Conservation (phyloP, 2,888 invertebrate genomes). For the Limenitis camilla region DNA sequence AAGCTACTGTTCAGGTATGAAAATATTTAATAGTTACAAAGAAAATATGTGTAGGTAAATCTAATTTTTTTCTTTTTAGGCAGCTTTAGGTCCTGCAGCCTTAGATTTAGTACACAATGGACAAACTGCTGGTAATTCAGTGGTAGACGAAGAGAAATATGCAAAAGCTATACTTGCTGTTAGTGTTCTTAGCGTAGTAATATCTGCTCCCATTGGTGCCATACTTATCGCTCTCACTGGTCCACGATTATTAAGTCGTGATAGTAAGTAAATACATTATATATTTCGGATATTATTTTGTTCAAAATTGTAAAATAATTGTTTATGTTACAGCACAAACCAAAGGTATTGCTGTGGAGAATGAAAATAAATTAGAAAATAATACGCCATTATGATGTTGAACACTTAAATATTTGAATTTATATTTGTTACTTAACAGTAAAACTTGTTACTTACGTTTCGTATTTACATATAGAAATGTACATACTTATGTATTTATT, state of each 20-base stretch:
- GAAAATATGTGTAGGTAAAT: not conserved
- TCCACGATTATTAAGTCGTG: conserved; percentile 65
- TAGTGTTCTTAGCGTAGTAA: conserved; percentile 81
- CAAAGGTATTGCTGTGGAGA: conserved; percentile 6
- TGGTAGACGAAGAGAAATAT: conserved; percentile 59
- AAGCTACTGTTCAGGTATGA: conserved; percentile 90
- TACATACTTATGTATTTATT: not conserved
- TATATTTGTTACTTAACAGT: not conserved
- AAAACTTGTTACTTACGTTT: not conserved
- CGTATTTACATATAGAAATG: not conserved
- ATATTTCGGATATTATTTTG: not conserved
- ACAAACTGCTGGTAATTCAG: conserved; percentile 50
- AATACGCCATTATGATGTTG: conserved; percentile 13
- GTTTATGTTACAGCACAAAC: conserved; percentile 19
- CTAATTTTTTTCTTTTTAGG: conserved; percentile 51
- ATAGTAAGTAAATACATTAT: conserved; percentile 33
- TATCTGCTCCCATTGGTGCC: conserved; percentile 84
- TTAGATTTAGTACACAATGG: conserved; percentile 68
- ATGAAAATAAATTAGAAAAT: conserved; percentile 1
- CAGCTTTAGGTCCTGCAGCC: conserved; percentile 81
- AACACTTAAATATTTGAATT: not conserved
- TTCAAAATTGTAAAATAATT: not conserved
- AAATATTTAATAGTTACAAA: not conserved
- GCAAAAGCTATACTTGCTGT: conserved; percentile 78
- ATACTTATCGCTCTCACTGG: conserved; percentile 80